Evolutionary conservation across 2,113 vertebrate species (phyloP).

Genomic region (Pluvianellus socialis): DNA sequence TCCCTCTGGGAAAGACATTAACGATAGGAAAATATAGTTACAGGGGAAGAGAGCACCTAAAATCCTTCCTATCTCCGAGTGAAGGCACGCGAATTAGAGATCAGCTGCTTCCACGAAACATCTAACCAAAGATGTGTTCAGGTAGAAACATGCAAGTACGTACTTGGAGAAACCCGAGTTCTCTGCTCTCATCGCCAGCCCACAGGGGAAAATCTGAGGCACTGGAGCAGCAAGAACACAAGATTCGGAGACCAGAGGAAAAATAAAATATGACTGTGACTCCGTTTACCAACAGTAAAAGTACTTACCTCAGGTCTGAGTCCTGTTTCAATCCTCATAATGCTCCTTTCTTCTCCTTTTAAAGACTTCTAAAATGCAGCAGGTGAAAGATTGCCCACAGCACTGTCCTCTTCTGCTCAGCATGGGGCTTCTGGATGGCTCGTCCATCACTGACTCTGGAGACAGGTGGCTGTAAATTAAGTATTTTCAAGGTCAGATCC

Average conservation of each 20-base stretch:
- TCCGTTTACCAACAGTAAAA: neutral
- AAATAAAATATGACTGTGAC: neutral
- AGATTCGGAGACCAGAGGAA: neutral
- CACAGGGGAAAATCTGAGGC: neutral
- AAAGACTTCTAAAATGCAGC: neutral
- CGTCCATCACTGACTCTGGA: neutral
- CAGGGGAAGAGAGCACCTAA: neutral
- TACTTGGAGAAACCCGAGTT: neutral
- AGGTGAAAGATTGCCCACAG: neutral
- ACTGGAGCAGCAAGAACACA: neutral
- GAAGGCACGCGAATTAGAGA: neutral
- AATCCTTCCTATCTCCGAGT: neutral
- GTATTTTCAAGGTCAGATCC: neutral
- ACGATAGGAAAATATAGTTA: neutral
- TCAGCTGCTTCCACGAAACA: neutral
- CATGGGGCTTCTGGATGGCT: neutral
- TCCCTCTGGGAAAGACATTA: neutral
- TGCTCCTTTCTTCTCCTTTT: rapidly evolving
- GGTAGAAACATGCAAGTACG: neutral
- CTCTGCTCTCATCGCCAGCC: neutral
- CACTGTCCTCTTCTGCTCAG: neutral
- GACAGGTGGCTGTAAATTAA: neutral
- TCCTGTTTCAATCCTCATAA: neutral
- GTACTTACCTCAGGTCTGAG: neutral
- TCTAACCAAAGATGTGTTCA: neutral